Percentiles rank a stretch among this genome's conserved stretches.
phyloP scores from a whole-genome alignment of 37 sponge, comb jelly and placozoan species.

The Chondrosia reniformis region DNA sequence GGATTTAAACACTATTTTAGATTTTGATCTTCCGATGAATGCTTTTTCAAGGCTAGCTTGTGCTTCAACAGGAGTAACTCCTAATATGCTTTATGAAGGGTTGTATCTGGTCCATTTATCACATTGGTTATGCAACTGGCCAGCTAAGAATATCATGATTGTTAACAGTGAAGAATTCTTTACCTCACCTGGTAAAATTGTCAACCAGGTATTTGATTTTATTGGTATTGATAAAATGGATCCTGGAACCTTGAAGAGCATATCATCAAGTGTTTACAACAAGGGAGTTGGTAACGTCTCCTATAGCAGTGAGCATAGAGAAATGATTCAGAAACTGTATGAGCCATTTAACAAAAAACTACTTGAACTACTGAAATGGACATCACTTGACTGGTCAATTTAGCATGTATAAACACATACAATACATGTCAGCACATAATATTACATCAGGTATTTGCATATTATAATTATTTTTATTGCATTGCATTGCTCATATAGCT shows the following conservation, averaged over 20 bases:
- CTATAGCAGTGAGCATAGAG: conserved; percentile 10
- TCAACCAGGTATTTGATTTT: conserved; percentile 57
- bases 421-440: too few relatives aligned
- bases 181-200: conserved; percentile 19
- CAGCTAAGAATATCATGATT: conserved; percentile 62
- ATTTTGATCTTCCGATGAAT: conserved; percentile 5
- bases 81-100: conserved; percentile 58
- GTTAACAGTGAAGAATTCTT: conserved; percentile 73
- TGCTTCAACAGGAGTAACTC: not conserved
- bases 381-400: conserved; percentile 31
- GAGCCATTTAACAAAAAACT: conserved; percentile 33
- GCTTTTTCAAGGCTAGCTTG: not conserved
- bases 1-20: not conserved
- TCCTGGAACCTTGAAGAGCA: not conserved
- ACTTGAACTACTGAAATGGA: conserved; percentile 46
- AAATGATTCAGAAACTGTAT: conserved; percentile 21
- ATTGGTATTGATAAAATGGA: conserved; percentile 32
- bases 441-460: too few relatives aligned
- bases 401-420: too few relatives aligned
- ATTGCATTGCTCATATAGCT: too few relatives aligned
- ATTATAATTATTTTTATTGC: too few relatives aligned
- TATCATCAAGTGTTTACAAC: conserved; percentile 51
- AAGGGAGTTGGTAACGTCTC: conserved; percentile 26
- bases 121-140: conserved; percentile 78
- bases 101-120: conserved; percentile 53